Conservation (phyloP, 2,797 vertebrate genomes). For the Dromococcyx pavoninus region DNA sequence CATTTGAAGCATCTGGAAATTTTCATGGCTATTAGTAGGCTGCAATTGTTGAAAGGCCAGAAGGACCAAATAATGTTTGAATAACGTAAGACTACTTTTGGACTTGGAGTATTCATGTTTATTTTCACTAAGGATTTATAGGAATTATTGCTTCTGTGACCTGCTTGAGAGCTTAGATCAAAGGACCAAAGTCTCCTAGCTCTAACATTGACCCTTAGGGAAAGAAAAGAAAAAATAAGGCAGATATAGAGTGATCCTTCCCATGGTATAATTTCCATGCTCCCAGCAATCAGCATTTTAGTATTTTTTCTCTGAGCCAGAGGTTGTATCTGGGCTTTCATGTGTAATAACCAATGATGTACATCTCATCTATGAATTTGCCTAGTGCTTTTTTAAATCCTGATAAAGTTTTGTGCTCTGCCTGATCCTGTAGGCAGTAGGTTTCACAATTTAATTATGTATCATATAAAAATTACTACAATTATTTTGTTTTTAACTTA, state of each 20-base stretch:
- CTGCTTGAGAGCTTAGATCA: constrained; percentile 47
- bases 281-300: constrained; percentile 35
- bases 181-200: constrained; percentile 38
- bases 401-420: constrained; percentile 26
- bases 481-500: constrained; percentile 6
- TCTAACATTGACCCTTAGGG: constrained; percentile 44
- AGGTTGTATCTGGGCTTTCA: constrained; percentile 39
- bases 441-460: constrained; percentile 11
- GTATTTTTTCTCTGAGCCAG: constrained; percentile 13
- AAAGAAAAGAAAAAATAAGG: constrained; percentile 27
- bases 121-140: constrained; percentile 20
- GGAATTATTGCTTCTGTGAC: constrained; percentile 41
- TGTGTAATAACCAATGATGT: constrained; percentile 46
- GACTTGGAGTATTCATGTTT: background rate
- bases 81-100: background rate
- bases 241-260: constrained; percentile 31
- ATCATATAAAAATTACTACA: background rate
- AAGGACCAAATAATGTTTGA: background rate
- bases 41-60: background rate
- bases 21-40: background rate
- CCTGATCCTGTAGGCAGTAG: background rate
- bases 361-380: constrained; percentile 23
- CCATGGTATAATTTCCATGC: constrained; percentile 48
- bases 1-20: background rate
- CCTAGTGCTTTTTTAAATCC: constrained; percentile 7